Evolutionary conservation across 2,113 vertebrate genomes (phyloP), one percentile per base, ranked within the genome.

Genomic region (Eulemur macaco): DNA sequence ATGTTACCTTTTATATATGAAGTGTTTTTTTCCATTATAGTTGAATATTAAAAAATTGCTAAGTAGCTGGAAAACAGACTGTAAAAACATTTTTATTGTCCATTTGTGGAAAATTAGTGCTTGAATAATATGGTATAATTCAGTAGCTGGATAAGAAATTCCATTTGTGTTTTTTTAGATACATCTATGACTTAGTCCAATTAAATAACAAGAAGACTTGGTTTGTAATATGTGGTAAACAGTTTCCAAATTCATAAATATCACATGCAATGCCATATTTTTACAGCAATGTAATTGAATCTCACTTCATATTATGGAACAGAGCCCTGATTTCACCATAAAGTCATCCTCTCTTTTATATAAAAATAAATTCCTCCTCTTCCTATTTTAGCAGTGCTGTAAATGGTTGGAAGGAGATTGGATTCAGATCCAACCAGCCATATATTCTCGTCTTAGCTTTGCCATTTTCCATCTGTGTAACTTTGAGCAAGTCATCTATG

Each of bases 91-190:
- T 90, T 98, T 96, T 96, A 82, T 80, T 96, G 91, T n/a, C 85
- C 50, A 87, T 10, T 96, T 98, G 96, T 97, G 60, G 37, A 86
- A 96, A 97, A 94, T 6, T 50, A 86, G 21, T 76, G 45, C 96
- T 96, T 96, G 74, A 97, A 56, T 91, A 34, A 84, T 94, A 17
- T 52, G 80, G 96, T 97, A 96, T 97, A 98, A 96, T 45, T 95
- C 34, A 97, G 93, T 87, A 97, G 60, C 88, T 98, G 77, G 29
- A 96, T 97, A 95, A 91, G 3, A 96, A 78, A 89, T 83, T 95
- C 97, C 84, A 82, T 74, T 45, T 86, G 47, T 89, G 18, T 91
- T 83, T 95, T 74, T 96, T 84, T 13, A 84, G 92, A 77, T 88
- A 66, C 11, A 63, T 68, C 31, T 63, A 37, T 96, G 78, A 89